Conservation (phyloP, 2,797 vertebrate species). For the Parambassis ranga region DNA sequence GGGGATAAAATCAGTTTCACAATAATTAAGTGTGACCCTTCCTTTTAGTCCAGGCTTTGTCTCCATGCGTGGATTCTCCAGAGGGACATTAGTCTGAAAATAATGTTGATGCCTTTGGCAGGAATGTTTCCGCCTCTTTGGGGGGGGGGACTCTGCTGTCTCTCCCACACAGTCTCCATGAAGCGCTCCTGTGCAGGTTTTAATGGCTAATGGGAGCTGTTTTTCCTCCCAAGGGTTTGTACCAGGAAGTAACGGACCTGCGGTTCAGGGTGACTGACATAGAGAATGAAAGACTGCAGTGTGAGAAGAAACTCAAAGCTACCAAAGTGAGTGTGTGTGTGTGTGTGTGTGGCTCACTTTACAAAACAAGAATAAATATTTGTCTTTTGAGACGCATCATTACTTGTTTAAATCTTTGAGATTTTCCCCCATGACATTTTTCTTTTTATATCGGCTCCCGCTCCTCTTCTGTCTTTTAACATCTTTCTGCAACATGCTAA, state of each 20-base stretch:
- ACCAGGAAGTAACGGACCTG: constrained; percentile 90
- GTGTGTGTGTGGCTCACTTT: constrained; percentile 58
- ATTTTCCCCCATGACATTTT: not conserved
- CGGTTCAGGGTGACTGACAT: constrained; percentile 87
- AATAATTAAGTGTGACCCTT: constrained; percentile 8
- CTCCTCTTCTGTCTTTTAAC: constrained; percentile 16
- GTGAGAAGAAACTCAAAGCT: constrained; percentile 89
- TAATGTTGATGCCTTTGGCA: constrained; percentile 38
- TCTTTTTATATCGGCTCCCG: not conserved
- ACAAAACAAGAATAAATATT: not conserved
- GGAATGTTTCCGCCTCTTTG: not conserved
- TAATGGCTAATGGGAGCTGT: constrained; percentile 36
- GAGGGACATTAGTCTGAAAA: constrained; percentile 27
- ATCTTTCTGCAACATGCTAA: constrained; percentile 51
- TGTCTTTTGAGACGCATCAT: not conserved
- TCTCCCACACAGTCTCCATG: constrained; percentile 26
- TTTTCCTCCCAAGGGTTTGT: constrained; percentile 81
- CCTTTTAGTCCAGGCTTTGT: constrained; percentile 1
- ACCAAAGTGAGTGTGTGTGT: constrained; percentile 88
- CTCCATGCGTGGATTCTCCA: constrained; percentile 33
- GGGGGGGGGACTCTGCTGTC: too few species aligned
- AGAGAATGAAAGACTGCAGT: constrained; percentile 88
- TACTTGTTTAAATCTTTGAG: not conserved
- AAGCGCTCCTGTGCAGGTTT: constrained; percentile 6
- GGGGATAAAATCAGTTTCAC: constrained; percentile 12